phyloP scores from a whole-genome alignment of 2,113 vertebrate species.

The Rhinopomastus cyanomelas region DNA sequence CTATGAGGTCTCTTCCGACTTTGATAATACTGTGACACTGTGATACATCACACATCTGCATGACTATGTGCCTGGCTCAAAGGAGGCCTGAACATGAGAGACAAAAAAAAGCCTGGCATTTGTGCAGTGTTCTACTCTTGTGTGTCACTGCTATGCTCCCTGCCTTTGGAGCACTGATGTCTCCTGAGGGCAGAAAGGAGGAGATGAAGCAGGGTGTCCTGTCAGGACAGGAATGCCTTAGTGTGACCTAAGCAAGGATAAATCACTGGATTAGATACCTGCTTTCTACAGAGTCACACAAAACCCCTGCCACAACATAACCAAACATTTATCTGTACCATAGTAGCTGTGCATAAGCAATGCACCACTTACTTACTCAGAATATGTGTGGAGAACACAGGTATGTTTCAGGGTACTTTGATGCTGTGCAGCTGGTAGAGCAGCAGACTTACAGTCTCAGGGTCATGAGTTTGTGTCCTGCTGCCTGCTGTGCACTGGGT shows the following conservation, averaged over 20 bases:
- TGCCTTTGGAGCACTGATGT: not conserved
- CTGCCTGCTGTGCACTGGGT: too few relatives aligned
- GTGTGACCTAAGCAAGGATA: not conserved
- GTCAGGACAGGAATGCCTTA: not conserved
- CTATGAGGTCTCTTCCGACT: too few relatives aligned
- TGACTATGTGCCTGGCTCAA: not conserved
- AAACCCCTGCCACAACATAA: not conserved
- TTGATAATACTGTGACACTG: too few relatives aligned
- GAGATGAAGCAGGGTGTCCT: not conserved
- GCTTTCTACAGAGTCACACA: not conserved
- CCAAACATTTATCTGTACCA: not conserved
- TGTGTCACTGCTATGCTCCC: rapidly evolving
- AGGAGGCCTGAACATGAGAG: not conserved
- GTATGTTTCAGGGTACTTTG: too few relatives aligned
- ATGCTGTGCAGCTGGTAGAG: too few relatives aligned
- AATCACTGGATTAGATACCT: not conserved
- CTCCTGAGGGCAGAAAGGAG: not conserved
- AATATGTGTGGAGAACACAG: not conserved
- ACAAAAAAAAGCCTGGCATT: rapidly evolving
- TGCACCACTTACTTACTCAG: not conserved
- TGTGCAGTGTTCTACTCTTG: not conserved
- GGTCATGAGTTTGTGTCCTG: too few relatives aligned
- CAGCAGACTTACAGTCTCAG: too few relatives aligned
- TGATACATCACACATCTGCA: not conserved
- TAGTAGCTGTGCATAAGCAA: not conserved